Base-by-base conservation (phyloP, 2,797 vertebrate genomes). In the Momotus momota region DNA sequence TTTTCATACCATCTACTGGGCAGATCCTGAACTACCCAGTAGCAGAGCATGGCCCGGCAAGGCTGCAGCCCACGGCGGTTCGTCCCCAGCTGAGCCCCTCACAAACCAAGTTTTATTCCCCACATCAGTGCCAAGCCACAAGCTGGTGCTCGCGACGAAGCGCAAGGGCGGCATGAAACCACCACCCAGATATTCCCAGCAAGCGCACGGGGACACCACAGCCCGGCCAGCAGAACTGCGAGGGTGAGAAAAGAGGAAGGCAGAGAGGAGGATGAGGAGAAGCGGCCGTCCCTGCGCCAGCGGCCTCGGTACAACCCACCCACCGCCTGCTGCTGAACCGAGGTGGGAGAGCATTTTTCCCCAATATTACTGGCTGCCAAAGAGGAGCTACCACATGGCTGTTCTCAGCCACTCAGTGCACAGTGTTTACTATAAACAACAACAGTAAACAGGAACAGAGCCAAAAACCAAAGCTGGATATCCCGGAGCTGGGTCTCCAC, bases 311-410 rank as follows among this genome's bases (percentile, higher is more conserved):
- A 40, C 48, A 55, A 60, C n/a, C 61, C 1, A 2, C 49, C 1
- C 35, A 35, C 35, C 0, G 46, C 48, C 2, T 49, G 48, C 31
- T 20, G 22, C 74, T 1, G 1, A 75, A 54, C n/a, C 2, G 48
- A 73, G 54, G 65, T 57, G 75, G 85, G 80, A 94, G 65, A 95
- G 29, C 25, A 22, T 85, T 77, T 86, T 82, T 57, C 75, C 86
- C 88, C 67, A 54, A 52, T 86, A 78, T 57, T 73, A 94, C 92
- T 95, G 96, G 95, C 92, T 96, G 94, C 49, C 0, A 62, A 85
- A 77, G 57, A 83, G 86, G 58, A 91, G 81, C 40, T 73, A 92
- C 89, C 94, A 92, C 96, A 96, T 94, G 93, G 94, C 89, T 95
- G 71, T 49, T 87, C 61, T 19, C 87, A 97, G 94, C 95, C 94